Base-by-base conservation (phyloP, 2,888 invertebrate genomes). In the Hydriomena furcata region DNA sequence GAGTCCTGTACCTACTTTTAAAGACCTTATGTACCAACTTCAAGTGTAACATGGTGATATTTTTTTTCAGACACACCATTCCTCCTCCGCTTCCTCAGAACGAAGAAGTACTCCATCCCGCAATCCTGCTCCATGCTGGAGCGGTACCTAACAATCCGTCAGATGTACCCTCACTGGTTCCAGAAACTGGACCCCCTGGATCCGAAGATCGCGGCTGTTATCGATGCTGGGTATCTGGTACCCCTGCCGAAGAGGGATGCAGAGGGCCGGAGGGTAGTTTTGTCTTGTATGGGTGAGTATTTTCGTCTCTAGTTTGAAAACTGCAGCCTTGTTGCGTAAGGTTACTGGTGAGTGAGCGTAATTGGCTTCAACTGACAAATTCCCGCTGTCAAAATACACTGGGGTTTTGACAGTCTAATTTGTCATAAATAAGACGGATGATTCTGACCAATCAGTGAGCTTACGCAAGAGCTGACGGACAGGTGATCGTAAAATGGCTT, bases 81-180 rank as follows among this genome's bases (percentile, higher is more conserved):
- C 73, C 91, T 97, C 8, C 89, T 97, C 30, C 92, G 97, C 34
- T 97, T 97, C 69, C 92, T 97, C 7, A 92, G 97, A 27, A 96
- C 96, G 31, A 96, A 96, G 82, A 97, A 97, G 77, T 97, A 95
- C 84, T 95, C 95, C 24, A 93, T 97, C 11, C 95, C 95, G 0
- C 93, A 95, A 76, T 95, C 97, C 0, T 96, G 97, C 66, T 95
- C 96, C 56, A 95, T 97, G 94, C 82, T 98, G 60, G 97, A 97
- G 77, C 93, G 95, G 37, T 98, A 97, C 79, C 88, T 98, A 45
- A 95, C 95, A 21, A 95, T 97, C 60, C 91, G 97, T 4, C 95
- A 96, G 76, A 90, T 96, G 67, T 95, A 96, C 70, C 96, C 97
- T 0, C 93, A 95, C 40, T 97, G 97, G 97, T 98, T 97, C 87